A percentile compares a stretch with the other conserved stretches of the same genome.
Evolutionary conservation across 2,113 vertebrate species (phyloP).

Genomic region (Salminus brasiliensis): DNA sequence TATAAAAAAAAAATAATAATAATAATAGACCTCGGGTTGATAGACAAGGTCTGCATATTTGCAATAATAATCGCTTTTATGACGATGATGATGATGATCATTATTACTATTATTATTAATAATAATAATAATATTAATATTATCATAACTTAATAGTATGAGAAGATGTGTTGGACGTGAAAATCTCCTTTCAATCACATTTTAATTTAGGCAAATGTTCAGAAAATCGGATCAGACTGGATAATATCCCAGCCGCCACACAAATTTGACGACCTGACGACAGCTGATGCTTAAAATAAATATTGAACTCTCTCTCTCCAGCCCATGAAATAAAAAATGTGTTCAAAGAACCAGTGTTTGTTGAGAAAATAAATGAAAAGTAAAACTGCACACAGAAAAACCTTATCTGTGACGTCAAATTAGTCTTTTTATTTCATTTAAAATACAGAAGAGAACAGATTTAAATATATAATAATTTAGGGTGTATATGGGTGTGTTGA

Average conservation of each 20-base stretch:
- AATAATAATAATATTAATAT: slow-evolving; percentile 25
- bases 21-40: no score
- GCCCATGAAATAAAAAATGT: not conserved
- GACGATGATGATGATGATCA: not conserved
- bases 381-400: no score
- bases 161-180: slow-evolving; percentile 20
- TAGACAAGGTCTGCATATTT: no score
- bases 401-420: no score
- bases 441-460: no score
- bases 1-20: not conserved
- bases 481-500: slow-evolving; percentile 21
- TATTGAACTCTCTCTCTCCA: slow-evolving; percentile 21
- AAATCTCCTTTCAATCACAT: slow-evolving; percentile 51
- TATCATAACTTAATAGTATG: slow-evolving; percentile 12
- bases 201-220: slow-evolving; percentile 63
- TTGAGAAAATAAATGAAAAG: not conserved
- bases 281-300: slow-evolving; percentile 61
- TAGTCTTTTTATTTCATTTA: no score
- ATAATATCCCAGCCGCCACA: slow-evolving; percentile 58
- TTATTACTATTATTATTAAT: not conserved
- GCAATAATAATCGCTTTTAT: not conserved
- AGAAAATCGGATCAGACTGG: slow-evolving; percentile 60
- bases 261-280: slow-evolving; percentile 55
- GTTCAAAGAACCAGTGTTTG: not conserved
- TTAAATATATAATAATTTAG: no score